Evolutionary conservation across 2,797 vertebrate species (phyloP).

Genomic region (Eulemur coronatus): DNA sequence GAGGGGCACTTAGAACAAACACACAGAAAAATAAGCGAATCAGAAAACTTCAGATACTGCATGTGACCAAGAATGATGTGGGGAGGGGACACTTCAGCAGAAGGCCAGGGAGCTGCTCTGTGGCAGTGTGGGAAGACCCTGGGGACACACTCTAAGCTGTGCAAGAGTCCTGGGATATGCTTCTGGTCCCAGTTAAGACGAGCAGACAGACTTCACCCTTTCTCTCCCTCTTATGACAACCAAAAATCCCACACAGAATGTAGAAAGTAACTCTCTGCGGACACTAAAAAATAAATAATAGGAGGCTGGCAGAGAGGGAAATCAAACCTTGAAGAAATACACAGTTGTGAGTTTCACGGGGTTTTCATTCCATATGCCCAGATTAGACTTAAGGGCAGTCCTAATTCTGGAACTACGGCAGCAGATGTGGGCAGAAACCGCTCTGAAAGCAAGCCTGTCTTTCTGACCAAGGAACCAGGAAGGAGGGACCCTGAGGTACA

Average conservation of each 20-base stretch:
- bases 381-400: neutral
- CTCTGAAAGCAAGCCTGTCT: neutral
- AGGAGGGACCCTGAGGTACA: neutral
- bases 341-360: accelerated
- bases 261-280: neutral
- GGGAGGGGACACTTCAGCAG: neutral
- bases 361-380: neutral
- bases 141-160: neutral
- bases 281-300: neutral
- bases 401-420: neutral
- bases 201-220: neutral
- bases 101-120: neutral
- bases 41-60: accelerated
- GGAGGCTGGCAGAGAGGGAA: neutral
- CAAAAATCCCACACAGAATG: neutral
- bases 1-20: neutral
- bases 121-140: neutral
- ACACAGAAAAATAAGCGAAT: neutral
- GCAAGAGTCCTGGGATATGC: neutral
- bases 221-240: neutral
- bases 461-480: neutral
- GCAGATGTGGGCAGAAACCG: neutral
- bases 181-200: neutral
- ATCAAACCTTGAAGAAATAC: neutral
- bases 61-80: neutral